A percentile compares a stretch with the other conserved stretches of the same genome.
Evolutionary conservation across 2,888 invertebrate genomes (phyloP).

Genomic region (Notodonta ziczac): DNA sequence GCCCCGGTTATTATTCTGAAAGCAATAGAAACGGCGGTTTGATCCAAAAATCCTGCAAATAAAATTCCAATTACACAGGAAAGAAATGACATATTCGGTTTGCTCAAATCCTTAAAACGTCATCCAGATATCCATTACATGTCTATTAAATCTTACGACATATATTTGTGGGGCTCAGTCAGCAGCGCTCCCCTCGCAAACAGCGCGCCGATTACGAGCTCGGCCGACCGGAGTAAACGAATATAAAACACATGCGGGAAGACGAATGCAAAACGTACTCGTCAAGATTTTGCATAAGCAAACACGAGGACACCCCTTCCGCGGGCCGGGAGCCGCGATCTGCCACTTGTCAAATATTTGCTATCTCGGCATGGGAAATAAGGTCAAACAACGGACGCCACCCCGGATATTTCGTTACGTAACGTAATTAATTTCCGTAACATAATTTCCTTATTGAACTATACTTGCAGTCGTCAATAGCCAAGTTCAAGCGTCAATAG

Average conservation of each 20-base stretch:
- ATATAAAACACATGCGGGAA: conserved; percentile 84
- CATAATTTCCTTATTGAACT: neutral
- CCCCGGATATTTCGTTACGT: neutral
- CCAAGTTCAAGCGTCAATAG: too few species aligned
- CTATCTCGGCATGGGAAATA: conserved; percentile 13
- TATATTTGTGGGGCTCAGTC: conserved; percentile 83
- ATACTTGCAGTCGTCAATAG: too few species aligned
- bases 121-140: conserved; percentile 85
- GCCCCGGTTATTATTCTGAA: conserved; percentile 25
- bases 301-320: conserved; percentile 74
- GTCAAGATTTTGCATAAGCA: conserved; percentile 83
- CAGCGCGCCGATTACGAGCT: conserved; percentile 81
- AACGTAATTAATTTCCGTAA: too few species aligned
- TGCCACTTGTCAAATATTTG: conserved; percentile 43
- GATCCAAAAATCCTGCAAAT: conserved; percentile 81
- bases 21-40: conserved; percentile 55
- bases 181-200: conserved; percentile 82
- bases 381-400: conserved; percentile 6
- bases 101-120: conserved; percentile 85
- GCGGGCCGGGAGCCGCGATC: conserved; percentile 28
- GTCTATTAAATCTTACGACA: conserved; percentile 85
- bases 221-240: conserved; percentile 83
- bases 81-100: conserved; percentile 84
- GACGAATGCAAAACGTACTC: conserved; percentile 81
- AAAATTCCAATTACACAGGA: conserved; percentile 80